Evolutionary conservation across 1,140 invertebrate genomes (phyloP).

Genomic region (Cotesia glomerata): DNA sequence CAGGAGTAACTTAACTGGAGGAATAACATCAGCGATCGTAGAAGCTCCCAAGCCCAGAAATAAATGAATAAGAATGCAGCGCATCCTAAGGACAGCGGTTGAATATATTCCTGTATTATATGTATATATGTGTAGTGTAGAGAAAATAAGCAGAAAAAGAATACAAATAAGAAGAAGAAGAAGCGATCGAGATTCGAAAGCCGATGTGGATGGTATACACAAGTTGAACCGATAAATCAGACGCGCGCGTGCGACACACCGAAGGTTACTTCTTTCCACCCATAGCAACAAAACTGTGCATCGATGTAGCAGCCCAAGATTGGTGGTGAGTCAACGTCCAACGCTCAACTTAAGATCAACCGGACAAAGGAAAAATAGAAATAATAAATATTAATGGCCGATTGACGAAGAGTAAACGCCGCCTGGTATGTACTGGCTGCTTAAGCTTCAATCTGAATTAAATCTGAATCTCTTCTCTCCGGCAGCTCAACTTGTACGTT

Average conservation of each 20-base stretch:
- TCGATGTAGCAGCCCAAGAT: not conserved
- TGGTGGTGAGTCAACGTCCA: conserved; percentile 22
- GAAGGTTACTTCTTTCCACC: conserved; percentile 9
- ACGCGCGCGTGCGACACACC: conserved; percentile 27
- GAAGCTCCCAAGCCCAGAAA: not conserved
- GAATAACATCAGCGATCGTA: not conserved
- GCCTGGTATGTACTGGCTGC: not conserved
- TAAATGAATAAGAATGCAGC: conserved; percentile 9
- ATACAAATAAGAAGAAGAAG: not conserved
- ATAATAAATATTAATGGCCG: conserved; percentile 35
- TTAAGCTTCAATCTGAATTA: not conserved
- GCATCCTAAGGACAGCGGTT: conserved; percentile 1
- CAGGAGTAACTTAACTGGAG: not conserved
- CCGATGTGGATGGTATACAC: conserved; percentile 15
- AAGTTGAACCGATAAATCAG: conserved; percentile 36
- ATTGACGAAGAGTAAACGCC: conserved; percentile 19
- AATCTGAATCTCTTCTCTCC: not conserved
- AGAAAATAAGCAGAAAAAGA: not conserved
- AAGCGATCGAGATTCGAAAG: conserved; percentile 18
- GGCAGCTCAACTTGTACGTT: not conserved
- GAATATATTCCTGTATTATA: not conserved
- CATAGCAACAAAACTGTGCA: not conserved
- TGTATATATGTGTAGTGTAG: not conserved
- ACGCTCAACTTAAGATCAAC: too few species aligned
- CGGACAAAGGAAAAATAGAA: not conserved